Evolutionary conservation across 1,140 invertebrate species (phyloP).

Genomic region (Cydia strobilella): DNA sequence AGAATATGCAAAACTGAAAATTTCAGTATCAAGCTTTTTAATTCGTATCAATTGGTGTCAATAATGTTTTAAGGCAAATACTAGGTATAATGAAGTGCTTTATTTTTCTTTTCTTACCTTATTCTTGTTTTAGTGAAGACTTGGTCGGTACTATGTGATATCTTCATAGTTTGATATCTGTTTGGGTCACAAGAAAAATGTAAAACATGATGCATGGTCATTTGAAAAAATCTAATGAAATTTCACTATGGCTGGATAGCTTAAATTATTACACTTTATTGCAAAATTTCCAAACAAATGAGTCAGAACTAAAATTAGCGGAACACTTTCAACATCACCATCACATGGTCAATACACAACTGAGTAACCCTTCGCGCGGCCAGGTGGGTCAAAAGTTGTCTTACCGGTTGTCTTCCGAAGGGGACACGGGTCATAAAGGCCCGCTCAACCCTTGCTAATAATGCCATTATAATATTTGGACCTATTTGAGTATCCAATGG

Average conservation of each 20-base stretch:
- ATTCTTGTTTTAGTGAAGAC: not conserved
- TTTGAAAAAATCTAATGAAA: too few relatives aligned
- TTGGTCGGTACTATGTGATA: not conserved
- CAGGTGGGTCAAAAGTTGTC: constrained; percentile 73
- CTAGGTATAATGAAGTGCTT: too few relatives aligned
- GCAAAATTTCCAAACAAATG: not conserved
- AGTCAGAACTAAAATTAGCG: not conserved
- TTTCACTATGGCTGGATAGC: too few relatives aligned
- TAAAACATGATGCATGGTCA: too few relatives aligned
- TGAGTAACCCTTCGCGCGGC: constrained; percentile 63
- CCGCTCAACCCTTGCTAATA: constrained; percentile 61
- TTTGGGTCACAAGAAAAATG: too few relatives aligned
- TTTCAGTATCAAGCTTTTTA: not conserved
- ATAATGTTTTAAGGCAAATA: too few relatives aligned
- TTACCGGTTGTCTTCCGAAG: constrained; percentile 77
- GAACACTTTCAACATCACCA: constrained; percentile 30
- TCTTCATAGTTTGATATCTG: not conserved
- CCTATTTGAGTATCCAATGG: constrained; percentile 78
- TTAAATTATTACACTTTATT: not conserved
- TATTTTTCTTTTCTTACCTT: too few relatives aligned
- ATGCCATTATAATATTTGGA: constrained; percentile 78
- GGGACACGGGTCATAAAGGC: constrained; percentile 72
- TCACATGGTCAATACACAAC: constrained; percentile 65
- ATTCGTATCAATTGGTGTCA: not conserved
- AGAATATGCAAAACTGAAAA: constrained; percentile 26